Evolutionary conservation across 1,140 invertebrate species (phyloP), one percentile per base, ranked within the genome.

Genomic region (Drosophila equinoxialis): DNA sequence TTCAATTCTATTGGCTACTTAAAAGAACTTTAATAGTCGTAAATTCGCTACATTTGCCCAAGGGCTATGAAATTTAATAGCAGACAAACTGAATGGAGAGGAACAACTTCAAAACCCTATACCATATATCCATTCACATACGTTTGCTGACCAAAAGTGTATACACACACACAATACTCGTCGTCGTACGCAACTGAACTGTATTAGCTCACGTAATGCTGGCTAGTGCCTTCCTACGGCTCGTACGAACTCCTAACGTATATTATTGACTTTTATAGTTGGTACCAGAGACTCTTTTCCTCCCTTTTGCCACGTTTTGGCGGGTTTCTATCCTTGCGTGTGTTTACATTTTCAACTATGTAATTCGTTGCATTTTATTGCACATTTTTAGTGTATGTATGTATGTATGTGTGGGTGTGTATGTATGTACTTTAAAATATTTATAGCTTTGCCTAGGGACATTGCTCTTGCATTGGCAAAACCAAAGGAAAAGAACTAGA

Each of bases 291-390:
- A 51, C 11, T 20, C 45, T 23, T 23, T 2, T 1, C 17, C 8
- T 26, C 3, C 13, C 45, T 11, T 30, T 23, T 13, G 65, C 48
- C 11, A 13, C 65, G 54, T 41, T 30, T 61, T 75, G 63, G 54
- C 74, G 45, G 45, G 45, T 61, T 39, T 39, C 37, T 37, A 30
- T 37, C 10, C 37, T 76, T 45, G 74, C 69, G 78, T 77, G 71
- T 86, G 82, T 86, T 86, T 81, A 86, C 82, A 86, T 86, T 81
- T 86, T 86, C 79, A 81, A 86, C 82, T 86, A 86, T 86, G 78
- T 86, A 86, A 86, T 86, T 86, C 82, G 82, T 79, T 86, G 82
- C 82, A 86, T 86, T 86, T 86, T 85, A 81, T 73, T 86, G 82
- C 82, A 78, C 75, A 77, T 70, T 74, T 74, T 74, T 64, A 70